Evolutionary conservation across 2,888 invertebrate genomes (phyloP), one percentile per base, ranked within the genome.

Genomic region (Malthinus flaveolus): DNA sequence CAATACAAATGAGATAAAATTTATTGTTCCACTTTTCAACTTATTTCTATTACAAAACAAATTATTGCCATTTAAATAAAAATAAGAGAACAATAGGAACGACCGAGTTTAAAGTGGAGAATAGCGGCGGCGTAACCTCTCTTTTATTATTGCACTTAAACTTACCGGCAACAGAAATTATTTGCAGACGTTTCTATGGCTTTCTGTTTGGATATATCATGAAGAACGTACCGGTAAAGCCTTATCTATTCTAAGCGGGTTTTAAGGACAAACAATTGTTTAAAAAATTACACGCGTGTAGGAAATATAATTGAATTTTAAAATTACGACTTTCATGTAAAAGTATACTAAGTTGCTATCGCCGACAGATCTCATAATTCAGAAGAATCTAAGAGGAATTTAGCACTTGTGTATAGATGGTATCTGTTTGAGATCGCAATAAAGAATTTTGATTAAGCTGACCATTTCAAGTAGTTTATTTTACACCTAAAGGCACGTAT

Each of bases 371-470:
- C 63, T 56, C 66, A 69, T 68, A 68, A 69, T 71, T 70, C 64
- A 67, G 62, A 68, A 70, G 66, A 69, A 70, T 70, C 68, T 62
- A 39, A 55, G 53, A 56, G 70, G 71, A 73, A 73, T 73, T 72
- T 69, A 71, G 68, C 73, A 72, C 71, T 72, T 72, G 70, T 68
- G 68, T 59, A 63, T 48, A 65, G 73, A 73, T 72, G 60, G 42
- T 70, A 72, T 72, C 71, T 53, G 59, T 69, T 67, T 69, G 66
- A 68, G 66, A 71, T 69, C 65, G 66, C 65, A 63, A 67, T 66
- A 58, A 65, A 56, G 64, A 66, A 70, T 69, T 62, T 66, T 61
- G 66, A 4, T 23, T 42, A n/a, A 13, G 15, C 10, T 42, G 15
- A 15, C 66, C 61, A 67, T 56, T 62, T 66, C 66, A 66, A 71